Evolutionary conservation across 2,113 vertebrate genomes (phyloP), one percentile per base, ranked within the genome.

Genomic region (Bufo bufo): DNA sequence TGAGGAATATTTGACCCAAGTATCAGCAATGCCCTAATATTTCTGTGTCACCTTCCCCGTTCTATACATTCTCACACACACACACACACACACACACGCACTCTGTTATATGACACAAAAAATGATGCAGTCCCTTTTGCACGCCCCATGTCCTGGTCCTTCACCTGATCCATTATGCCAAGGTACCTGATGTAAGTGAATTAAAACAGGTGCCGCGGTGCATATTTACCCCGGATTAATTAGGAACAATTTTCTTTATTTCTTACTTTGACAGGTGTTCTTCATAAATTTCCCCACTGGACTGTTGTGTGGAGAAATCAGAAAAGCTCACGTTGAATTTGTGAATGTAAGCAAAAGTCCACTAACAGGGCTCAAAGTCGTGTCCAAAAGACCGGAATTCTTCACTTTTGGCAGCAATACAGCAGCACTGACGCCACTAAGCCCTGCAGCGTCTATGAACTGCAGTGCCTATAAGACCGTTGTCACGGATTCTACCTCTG

Each of bases 211-310:
- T 33, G 33, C 33, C 1, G 33, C 33, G 33, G 33, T 33, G 33
- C 33, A 33, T 33, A 33, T 33, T 33, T 33, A 33, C 33, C 33
- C 33, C 33, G 33, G 56, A 8, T 58, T 13, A 12, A 13, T 58
- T 58, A 14, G 13, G 8, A 7, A 54, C 6, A 7, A 6, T 11
- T 54, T 54, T 54, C 52, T 58, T 0, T 69, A 52, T 69, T 65
- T 79, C 33, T 33, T 89, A 86, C 77, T 43, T 90, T 82, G 66
- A 90, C 94, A 99, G 98, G 97, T 99, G 14, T 99, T 99, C 93
- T 99, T 99, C 89, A 96, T 99, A 93, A 97, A 99, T 94, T 99
- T 99, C 90, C 98, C 98, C 87, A 97, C 98, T 7, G 98, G 96
- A 43, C 96, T 99, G 89, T 96, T 99, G 19, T 99, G 98, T 89